A percentile compares a stretch with the other conserved stretches of the same genome.
These are phyloP conservation scores for Diplodus sargus DNA, from an alignment of 2,797 vertebrate species.

Conservation along the genomic window DNA sequence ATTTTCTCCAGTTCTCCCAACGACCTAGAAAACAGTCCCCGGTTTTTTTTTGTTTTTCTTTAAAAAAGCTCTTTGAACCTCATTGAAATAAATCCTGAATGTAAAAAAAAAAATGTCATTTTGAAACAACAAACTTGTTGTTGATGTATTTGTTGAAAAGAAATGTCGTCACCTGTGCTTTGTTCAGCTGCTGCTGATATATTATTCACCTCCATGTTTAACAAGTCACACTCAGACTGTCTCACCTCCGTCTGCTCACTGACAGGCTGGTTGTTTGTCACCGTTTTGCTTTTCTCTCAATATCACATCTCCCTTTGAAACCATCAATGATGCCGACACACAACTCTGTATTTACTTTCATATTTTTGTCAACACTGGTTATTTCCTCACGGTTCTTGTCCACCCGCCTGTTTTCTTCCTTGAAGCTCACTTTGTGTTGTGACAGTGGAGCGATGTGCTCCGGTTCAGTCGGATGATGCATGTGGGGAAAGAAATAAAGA, in stretches of 20 bases:
- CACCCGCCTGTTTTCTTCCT: neutral
- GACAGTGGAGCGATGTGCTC: neutral
- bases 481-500: no score
- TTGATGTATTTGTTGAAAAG: no score
- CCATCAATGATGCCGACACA: neutral
- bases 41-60: neutral
- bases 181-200: neutral
- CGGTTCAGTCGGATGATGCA: neutral
- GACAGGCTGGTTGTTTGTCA: neutral
- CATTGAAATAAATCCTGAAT: constrained; percentile 1
- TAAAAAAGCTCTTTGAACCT: neutral
- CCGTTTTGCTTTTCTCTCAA: neutral
- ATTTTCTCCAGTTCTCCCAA: neutral
- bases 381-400: neutral
- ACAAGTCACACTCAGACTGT: neutral
- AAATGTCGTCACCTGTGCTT: neutral
- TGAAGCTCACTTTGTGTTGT: neutral
- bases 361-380: neutral
- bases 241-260: neutral
- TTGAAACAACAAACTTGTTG: neutral
- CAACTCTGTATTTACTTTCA: neutral
- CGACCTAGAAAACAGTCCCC: neutral
- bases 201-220: neutral
- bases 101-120: neutral
- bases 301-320: neutral